These are phyloP conservation scores for Burhinus oedicnemus DNA, from an alignment of 2,113 vertebrate genomes.

Conservation along the genomic window DNA sequence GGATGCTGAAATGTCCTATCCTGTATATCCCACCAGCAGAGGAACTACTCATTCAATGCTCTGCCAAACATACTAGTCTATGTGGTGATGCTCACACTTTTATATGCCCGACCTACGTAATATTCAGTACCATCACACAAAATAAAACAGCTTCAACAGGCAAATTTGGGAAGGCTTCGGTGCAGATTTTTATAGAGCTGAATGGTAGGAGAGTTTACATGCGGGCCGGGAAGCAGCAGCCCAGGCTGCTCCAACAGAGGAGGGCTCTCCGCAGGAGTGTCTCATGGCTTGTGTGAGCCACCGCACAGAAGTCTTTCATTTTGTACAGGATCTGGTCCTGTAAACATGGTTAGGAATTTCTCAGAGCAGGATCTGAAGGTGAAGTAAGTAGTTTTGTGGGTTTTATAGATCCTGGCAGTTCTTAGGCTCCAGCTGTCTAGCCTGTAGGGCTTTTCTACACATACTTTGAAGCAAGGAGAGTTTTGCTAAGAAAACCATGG, in stretches of 20 bases:
- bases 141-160: not conserved
- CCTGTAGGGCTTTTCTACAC: not conserved
- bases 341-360: not conserved
- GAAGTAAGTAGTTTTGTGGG: not conserved
- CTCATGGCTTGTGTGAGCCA: not conserved
- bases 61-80: not conserved
- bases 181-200: not conserved
- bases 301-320: not conserved
- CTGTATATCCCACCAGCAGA: not conserved
- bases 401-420: not conserved
- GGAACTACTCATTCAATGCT: not conserved
- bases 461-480: not conserved
- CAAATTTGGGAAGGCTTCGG: not conserved
- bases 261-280: rapidly evolving
- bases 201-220: not conserved
- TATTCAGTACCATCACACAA: not conserved
- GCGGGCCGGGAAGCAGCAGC: not conserved
- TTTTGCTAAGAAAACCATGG: not conserved
- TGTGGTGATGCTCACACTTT: rapidly evolving
- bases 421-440: not conserved
- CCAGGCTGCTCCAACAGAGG: rapidly evolving
- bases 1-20: not conserved
- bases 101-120: rapidly evolving
- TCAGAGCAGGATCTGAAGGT: not conserved
- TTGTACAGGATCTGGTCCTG: not conserved